phyloP scores from a whole-genome alignment of 2,113 vertebrate species.

The Casuarius casuarius region DNA sequence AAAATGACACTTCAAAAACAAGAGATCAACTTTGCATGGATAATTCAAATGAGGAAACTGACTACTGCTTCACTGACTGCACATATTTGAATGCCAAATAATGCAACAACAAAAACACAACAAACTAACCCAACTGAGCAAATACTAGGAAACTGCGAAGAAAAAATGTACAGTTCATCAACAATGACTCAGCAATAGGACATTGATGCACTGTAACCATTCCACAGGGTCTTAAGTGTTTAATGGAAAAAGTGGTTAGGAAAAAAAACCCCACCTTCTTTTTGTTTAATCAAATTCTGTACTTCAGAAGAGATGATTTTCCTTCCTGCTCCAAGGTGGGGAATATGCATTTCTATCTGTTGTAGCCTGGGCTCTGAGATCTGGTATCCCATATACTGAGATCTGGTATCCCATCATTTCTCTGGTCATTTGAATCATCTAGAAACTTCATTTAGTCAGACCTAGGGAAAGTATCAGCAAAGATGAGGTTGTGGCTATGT shows the following conservation, averaged over 20 bases:
- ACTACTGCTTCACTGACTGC: background rate
- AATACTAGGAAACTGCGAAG: background rate
- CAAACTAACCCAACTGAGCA: background rate
- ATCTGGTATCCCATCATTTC: background rate
- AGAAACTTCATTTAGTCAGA: background rate
- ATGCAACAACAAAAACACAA: background rate
- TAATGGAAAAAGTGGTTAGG: background rate
- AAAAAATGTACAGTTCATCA: background rate
- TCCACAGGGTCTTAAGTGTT: background rate
- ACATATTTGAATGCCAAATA: slow-evolving; percentile 53
- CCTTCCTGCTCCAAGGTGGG: background rate
- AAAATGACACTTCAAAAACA: background rate
- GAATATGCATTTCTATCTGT: background rate
- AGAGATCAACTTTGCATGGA: background rate
- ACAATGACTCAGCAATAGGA: background rate
- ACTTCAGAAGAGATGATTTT: background rate
- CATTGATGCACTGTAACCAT: background rate
- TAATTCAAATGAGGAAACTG: slow-evolving; percentile 19
- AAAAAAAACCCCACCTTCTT: background rate
- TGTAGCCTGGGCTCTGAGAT: background rate
- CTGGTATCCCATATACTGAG: background rate
- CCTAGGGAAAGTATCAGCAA: background rate
- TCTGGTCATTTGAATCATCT: background rate
- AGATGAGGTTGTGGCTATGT: background rate
- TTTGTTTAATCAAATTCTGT: background rate